A percentile compares a stretch with the other conserved stretches of the same genome.
Evolutionary conservation across 1,140 invertebrate genomes (phyloP).

Genomic region (Papilio machaon): DNA sequence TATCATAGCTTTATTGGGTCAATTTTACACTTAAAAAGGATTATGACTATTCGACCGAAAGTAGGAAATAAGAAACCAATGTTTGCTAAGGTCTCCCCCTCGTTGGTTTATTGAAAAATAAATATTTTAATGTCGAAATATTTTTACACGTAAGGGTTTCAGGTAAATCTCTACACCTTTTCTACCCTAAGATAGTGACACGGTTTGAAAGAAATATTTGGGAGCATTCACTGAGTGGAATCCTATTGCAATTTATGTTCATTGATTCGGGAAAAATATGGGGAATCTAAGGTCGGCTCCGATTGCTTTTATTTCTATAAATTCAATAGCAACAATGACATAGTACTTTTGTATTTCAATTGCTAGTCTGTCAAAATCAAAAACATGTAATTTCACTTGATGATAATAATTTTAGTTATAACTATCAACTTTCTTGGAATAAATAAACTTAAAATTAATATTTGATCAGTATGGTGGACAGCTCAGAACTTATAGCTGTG

Average conservation of each 20-base stretch:
- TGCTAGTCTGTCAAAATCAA: neutral
- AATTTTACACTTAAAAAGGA: constrained; percentile 47
- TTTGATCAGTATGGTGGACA: constrained; percentile 48
- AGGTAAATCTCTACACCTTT: constrained; percentile 73
- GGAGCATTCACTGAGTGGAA: constrained; percentile 66
- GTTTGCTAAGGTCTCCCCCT: constrained; percentile 41
- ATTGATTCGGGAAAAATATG: constrained; percentile 75
- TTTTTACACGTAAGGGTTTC: constrained; percentile 48
- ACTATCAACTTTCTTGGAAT: neutral
- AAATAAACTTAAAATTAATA: constrained; percentile 4
- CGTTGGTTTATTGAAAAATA: constrained; percentile 58
- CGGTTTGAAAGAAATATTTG: constrained; percentile 65
- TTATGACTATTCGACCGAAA: constrained; percentile 52
- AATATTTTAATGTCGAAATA: constrained; percentile 65
- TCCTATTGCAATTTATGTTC: constrained; percentile 80
- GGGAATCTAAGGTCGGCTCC: constrained; percentile 69
- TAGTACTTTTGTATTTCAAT: constrained; percentile 49
- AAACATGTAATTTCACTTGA: neutral
- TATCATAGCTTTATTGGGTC: constrained; percentile 46
- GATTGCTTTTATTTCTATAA: constrained; percentile 76
- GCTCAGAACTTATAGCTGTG: constrained; percentile 57
- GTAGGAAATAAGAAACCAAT: constrained; percentile 48
- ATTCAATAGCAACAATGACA: constrained; percentile 74
- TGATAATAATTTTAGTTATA: neutral
- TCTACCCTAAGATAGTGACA: constrained; percentile 56